Conservation (phyloP, 2,797 vertebrate genomes). For the Morelia viridis region DNA sequence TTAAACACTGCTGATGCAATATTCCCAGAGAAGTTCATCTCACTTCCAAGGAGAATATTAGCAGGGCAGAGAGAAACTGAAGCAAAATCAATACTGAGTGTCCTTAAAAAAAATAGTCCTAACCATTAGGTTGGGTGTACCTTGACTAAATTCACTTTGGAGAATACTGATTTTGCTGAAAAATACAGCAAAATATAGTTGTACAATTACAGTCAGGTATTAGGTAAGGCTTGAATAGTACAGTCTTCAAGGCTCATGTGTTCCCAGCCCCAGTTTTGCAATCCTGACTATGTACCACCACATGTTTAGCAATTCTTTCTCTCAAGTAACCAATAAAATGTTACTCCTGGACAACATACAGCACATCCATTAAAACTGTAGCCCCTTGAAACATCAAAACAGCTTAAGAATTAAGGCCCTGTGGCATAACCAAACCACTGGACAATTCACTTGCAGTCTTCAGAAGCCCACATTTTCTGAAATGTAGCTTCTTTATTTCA, state of each 20-base stretch:
- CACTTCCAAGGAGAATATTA: too few species aligned
- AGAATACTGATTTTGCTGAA: too few species aligned
- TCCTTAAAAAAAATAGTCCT: too few species aligned
- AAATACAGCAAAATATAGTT: too few species aligned
- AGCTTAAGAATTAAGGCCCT: background rate
- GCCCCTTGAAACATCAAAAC: background rate
- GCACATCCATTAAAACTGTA: background rate
- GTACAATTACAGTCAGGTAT: background rate
- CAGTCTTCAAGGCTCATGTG: background rate
- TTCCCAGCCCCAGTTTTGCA: background rate
- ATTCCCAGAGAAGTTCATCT: too few species aligned
- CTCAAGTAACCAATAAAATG: background rate
- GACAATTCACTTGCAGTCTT: background rate
- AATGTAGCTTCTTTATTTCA: background rate
- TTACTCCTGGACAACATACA: background rate
- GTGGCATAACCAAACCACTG: background rate
- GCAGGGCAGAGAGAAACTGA: too few species aligned
- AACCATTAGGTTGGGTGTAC: too few species aligned
- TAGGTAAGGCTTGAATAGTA: background rate
- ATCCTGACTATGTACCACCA: background rate
- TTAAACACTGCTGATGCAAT: too few species aligned
- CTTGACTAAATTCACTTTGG: too few species aligned
- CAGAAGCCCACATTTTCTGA: background rate
- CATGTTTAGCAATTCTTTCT: background rate
- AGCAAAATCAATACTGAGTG: too few species aligned